These are phyloP conservation scores for Aphelenchoides bicaudatus DNA, from an alignment of 2,888 invertebrate genomes.

Conservation along the genomic window DNA sequence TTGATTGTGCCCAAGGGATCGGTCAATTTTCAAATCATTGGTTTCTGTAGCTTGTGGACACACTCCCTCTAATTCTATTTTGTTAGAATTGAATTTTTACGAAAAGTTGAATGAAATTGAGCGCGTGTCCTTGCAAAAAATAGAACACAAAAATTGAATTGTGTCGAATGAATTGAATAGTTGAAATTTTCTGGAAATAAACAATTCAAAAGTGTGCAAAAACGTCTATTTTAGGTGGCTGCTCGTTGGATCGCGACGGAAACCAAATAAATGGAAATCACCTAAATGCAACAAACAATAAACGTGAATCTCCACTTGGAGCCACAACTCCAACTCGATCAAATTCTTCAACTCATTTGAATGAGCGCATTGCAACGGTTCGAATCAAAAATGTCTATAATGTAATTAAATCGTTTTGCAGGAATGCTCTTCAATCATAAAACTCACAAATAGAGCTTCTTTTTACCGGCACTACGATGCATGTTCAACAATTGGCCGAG, in stretches of 20 bases:
- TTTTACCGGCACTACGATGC: conserved; percentile 31
- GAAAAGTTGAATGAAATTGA: too few relatives aligned
- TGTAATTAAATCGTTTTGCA: conserved; percentile 12
- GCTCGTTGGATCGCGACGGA: conserved; percentile 34
- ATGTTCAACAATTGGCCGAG: conserved; percentile 29
- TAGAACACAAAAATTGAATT: too few relatives aligned
- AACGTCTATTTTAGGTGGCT: conserved; percentile 28
- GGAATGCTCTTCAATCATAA: conserved; percentile 19
- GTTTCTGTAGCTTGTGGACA: too few relatives aligned
- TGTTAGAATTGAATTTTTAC: too few relatives aligned
- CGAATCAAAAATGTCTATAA: conserved; percentile 10
- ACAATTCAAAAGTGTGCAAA: too few relatives aligned
- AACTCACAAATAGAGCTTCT: conserved; percentile 25
- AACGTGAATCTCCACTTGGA: conserved; percentile 13
- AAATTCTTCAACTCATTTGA: not conserved
- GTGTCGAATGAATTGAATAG: too few relatives aligned
- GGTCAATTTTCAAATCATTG: too few relatives aligned
- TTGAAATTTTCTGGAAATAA: too few relatives aligned
- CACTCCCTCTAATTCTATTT: too few relatives aligned
- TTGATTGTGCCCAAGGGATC: too few relatives aligned
- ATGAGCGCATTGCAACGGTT: conserved; percentile 30
- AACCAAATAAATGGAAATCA: conserved; percentile 20
- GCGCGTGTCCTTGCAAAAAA: too few relatives aligned
- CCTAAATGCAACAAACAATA: conserved; percentile 16
- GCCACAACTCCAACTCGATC: conserved; percentile 6